Conservation (phyloP, 2,113 vertebrate species). For the Triplophysa tibetana region DNA sequence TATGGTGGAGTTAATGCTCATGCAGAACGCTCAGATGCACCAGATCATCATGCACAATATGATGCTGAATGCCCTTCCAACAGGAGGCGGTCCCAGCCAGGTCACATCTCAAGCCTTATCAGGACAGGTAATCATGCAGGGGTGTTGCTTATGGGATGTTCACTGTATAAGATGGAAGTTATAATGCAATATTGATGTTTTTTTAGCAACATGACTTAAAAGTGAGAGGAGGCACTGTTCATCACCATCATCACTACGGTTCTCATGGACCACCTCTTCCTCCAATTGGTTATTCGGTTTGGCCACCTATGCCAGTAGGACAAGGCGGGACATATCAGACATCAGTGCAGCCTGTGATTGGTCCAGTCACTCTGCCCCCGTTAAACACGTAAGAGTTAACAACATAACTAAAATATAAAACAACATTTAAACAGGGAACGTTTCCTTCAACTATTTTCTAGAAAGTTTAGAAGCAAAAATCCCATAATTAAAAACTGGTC, state of each 20-base stretch:
- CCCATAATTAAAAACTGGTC: neutral
- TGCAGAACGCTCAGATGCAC: slow-evolving; percentile 89
- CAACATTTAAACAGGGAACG: too few relatives aligned
- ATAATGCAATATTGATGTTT: neutral
- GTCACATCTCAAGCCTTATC: neutral
- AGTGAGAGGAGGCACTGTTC: slow-evolving; percentile 64
- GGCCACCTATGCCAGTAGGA: slow-evolving; percentile 59
- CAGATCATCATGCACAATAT: slow-evolving; percentile 88
- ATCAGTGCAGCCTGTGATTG: slow-evolving; percentile 39
- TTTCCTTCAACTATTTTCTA: too few relatives aligned
- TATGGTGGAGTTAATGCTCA: slow-evolving; percentile 87
- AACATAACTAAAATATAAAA: neutral
- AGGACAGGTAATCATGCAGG: slow-evolving; percentile 62
- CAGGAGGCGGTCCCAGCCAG: slow-evolving; percentile 35
- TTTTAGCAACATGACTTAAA: slow-evolving; percentile 56
- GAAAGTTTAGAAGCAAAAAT: neutral
- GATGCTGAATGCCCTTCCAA: slow-evolving; percentile 84
- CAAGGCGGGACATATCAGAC: slow-evolving; percentile 60
- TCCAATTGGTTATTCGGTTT: slow-evolving; percentile 61
- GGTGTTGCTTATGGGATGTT: neutral
- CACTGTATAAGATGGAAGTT: neutral
- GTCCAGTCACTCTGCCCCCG: slow-evolving; percentile 57
- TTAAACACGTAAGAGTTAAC: slow-evolving; percentile 62
- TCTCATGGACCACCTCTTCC: slow-evolving; percentile 54
- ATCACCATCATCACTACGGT: slow-evolving; percentile 83